Conservation (phyloP, 2,113 vertebrate species). For the Oryzias javanicus region DNA sequence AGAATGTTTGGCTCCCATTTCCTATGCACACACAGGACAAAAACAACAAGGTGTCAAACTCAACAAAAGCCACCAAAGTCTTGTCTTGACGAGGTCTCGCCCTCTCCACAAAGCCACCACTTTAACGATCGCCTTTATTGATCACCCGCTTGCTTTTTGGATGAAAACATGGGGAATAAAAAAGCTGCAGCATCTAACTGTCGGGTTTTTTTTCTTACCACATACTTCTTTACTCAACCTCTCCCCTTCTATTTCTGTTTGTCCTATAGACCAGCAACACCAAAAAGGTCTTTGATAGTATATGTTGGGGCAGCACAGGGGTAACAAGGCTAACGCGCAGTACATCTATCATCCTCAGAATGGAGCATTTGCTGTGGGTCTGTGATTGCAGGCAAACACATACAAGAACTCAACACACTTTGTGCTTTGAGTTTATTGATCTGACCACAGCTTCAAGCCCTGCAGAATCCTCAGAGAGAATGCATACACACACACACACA, state of each 20-base stretch:
- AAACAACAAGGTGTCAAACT: conserved; percentile 25
- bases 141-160: conserved; percentile 56
- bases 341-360: conserved; percentile 52
- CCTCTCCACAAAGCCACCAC: conserved; percentile 34
- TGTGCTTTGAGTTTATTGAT: conserved; percentile 62
- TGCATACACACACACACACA: conserved; percentile 15
- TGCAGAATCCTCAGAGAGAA: conserved; percentile 32
- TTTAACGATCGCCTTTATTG: conserved; percentile 48
- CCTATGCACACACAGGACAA: background rate
- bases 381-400: background rate
- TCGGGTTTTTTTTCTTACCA: conserved; percentile 36
- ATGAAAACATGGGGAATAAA: conserved; percentile 39
- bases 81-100: conserved; percentile 53
- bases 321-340: conserved; percentile 51
- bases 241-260: conserved; percentile 9
- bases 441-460: conserved; percentile 21
- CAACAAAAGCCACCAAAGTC: conserved; percentile 50
- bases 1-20: background rate
- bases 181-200: conserved; percentile 10
- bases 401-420: conserved; percentile 9
- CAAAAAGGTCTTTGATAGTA: conserved; percentile 41
- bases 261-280: conserved; percentile 37
- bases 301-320: conserved; percentile 48
- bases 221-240: conserved; percentile 14
- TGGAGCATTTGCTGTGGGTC: conserved; percentile 5